These are phyloP conservation scores for Penaeus indicus DNA, from an alignment of 1,140 invertebrate genomes.

Conservation along the genomic window DNA sequence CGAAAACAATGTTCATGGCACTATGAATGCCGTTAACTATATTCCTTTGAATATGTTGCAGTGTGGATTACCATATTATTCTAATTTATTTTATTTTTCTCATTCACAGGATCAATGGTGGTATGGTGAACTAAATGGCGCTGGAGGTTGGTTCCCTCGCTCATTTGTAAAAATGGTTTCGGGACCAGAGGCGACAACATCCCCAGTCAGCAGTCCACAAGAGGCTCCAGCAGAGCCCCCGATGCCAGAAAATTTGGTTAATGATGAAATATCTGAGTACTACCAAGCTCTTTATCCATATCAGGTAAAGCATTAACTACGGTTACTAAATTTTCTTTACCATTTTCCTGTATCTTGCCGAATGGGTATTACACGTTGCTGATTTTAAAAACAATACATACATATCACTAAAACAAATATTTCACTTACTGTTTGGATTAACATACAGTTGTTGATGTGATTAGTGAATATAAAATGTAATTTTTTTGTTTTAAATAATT, in stretches of 20 bases:
- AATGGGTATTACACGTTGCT: too few species aligned
- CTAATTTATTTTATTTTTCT: constrained; percentile 26
- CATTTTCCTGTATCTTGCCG: too few species aligned
- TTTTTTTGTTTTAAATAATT: too few species aligned
- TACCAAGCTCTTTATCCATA: constrained; percentile 89
- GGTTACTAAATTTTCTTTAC: too few species aligned
- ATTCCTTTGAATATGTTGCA: too few species aligned
- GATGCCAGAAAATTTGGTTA: constrained; percentile 59
- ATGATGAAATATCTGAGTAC: constrained; percentile 74
- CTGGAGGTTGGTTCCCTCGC: constrained; percentile 81
- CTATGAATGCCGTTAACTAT: not conserved
- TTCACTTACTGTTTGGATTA: too few species aligned
- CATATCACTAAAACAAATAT: too few species aligned
- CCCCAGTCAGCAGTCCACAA: constrained; percentile 60
- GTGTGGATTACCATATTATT: not conserved
- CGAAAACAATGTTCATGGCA: too few species aligned
- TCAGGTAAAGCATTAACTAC: constrained; percentile 66
- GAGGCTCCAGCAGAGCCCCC: constrained; percentile 63
- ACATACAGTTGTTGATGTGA: too few species aligned
- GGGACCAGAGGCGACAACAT: constrained; percentile 57
- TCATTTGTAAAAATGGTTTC: constrained; percentile 76
- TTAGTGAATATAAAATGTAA: too few species aligned
- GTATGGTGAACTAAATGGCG: constrained; percentile 75
- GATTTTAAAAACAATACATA: too few species aligned
- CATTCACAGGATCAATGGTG: constrained; percentile 76